These are phyloP conservation scores for Myotis daubentonii DNA, from an alignment of 2,797 vertebrate genomes.

Conservation along the genomic window DNA sequence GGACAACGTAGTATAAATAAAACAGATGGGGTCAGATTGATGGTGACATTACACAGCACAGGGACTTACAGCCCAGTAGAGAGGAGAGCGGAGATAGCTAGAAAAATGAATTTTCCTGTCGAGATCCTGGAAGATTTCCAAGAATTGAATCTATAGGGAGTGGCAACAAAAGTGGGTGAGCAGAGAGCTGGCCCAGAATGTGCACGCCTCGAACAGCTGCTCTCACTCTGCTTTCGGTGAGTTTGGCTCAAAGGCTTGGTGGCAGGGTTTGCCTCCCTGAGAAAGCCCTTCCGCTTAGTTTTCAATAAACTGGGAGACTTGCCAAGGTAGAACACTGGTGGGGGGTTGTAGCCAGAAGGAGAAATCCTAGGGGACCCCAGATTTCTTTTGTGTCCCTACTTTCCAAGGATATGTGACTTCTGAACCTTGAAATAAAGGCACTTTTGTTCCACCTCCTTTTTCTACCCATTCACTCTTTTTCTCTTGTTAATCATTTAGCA, in stretches of 20 bases:
- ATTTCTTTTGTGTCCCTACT: background rate
- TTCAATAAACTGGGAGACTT: background rate
- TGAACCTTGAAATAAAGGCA: background rate
- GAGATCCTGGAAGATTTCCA: conserved; percentile 49
- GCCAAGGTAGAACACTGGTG: background rate
- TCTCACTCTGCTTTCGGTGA: background rate
- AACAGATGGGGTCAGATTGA: conserved; percentile 8
- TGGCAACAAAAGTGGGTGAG: background rate
- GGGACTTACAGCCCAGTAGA: background rate
- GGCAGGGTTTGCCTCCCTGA: background rate
- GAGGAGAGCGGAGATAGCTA: background rate
- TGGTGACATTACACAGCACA: background rate
- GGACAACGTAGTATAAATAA: background rate
- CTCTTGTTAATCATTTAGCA: background rate
- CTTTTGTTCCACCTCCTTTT: background rate
- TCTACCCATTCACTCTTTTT: background rate
- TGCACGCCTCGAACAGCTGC: conserved; percentile 16
- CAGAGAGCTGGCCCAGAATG: background rate
- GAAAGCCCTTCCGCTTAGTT: background rate
- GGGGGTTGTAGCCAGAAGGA: background rate
- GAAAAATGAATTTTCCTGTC: conserved; percentile 49
- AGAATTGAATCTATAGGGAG: conserved; percentile 12
- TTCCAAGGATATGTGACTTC: background rate
- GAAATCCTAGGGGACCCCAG: background rate
- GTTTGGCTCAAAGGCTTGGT: background rate